Conservation (phyloP, 2,797 vertebrate genomes). For the Moxostoma hubbsi region DNA sequence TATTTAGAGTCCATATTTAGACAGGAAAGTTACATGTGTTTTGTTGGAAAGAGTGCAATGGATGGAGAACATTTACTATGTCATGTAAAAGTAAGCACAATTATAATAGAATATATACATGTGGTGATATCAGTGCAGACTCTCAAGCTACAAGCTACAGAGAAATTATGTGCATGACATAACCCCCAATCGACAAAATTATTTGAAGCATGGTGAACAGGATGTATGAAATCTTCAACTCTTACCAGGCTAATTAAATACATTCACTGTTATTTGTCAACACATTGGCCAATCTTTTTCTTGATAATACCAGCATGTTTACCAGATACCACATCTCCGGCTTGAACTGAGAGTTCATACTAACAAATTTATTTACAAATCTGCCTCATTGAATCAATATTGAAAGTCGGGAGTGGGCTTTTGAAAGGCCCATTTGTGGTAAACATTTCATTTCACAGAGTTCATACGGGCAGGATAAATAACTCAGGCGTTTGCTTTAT, state of each 20-base stretch:
- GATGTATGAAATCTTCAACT: slow-evolving; percentile 14
- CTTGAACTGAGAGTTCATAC: slow-evolving; percentile 59
- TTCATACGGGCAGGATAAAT: slow-evolving; percentile 65
- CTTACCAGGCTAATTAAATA: slow-evolving; percentile 12
- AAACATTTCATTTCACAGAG: slow-evolving; percentile 76
- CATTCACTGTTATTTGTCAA: slow-evolving; percentile 44
- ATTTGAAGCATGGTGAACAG: slow-evolving; percentile 7
- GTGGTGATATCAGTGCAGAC: neutral
- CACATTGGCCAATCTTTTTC: slow-evolving; percentile 32
- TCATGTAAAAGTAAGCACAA: neutral
- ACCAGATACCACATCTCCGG: slow-evolving; percentile 51
- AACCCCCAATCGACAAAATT: neutral
- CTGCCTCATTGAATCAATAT: slow-evolving; percentile 76
- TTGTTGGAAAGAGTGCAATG: neutral
- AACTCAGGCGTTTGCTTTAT: slow-evolving; percentile 57
- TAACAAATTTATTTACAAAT: slow-evolving; percentile 74
- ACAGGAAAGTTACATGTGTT: no score
- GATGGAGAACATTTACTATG: neutral
- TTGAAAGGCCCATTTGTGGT: slow-evolving; percentile 73
- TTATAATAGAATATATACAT: neutral
- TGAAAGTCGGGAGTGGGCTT: slow-evolving; percentile 69
- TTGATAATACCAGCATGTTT: slow-evolving; percentile 57
- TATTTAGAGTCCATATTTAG: no score
- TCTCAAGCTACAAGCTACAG: neutral
- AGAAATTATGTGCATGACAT: neutral